phyloP scores from a whole-genome alignment of 2,113 vertebrate genomes.

The Crocuta crocuta region DNA sequence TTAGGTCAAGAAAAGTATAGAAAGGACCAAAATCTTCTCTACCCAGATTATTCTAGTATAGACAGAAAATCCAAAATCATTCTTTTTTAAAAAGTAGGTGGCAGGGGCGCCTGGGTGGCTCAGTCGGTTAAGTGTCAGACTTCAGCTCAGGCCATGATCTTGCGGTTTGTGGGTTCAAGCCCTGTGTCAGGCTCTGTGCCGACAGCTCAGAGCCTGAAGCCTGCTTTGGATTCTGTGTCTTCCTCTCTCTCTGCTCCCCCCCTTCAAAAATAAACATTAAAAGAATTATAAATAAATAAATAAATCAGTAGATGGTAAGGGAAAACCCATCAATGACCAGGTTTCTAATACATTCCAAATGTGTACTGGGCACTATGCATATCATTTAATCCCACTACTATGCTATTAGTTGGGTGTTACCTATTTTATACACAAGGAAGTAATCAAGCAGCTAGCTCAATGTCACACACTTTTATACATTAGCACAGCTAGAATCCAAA shows the following conservation, averaged over 20 bases:
- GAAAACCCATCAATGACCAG: slow-evolving; percentile 24
- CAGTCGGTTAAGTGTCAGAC: too few species aligned
- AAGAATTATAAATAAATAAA: too few species aligned
- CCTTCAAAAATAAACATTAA: too few species aligned
- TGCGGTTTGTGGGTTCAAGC: too few species aligned
- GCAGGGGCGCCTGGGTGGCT: too few species aligned
- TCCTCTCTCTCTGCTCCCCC: too few species aligned
- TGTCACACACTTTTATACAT: slow-evolving; percentile 15
- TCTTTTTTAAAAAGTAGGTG: not conserved
- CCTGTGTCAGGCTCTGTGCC: too few species aligned
- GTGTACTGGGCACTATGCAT: not conserved
- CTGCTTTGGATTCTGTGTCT: too few species aligned
- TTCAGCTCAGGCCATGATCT: too few species aligned
- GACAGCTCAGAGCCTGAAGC: too few species aligned
- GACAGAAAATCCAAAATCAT: slow-evolving; percentile 31
- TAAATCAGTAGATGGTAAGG: not conserved
- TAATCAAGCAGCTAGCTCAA: slow-evolving; percentile 37
- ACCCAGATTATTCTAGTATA: not conserved
- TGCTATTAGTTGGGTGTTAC: not conserved
- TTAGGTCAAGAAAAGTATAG: not conserved
- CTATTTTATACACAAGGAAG: slow-evolving; percentile 34
- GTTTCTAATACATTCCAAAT: slow-evolving; percentile 5
- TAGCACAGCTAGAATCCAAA: slow-evolving; percentile 31
- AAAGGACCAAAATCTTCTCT: not conserved
- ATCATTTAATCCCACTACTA: slow-evolving; percentile 4